Base-by-base conservation (phyloP, 2,113 vertebrate species). In the Phaethon lepturus region DNA sequence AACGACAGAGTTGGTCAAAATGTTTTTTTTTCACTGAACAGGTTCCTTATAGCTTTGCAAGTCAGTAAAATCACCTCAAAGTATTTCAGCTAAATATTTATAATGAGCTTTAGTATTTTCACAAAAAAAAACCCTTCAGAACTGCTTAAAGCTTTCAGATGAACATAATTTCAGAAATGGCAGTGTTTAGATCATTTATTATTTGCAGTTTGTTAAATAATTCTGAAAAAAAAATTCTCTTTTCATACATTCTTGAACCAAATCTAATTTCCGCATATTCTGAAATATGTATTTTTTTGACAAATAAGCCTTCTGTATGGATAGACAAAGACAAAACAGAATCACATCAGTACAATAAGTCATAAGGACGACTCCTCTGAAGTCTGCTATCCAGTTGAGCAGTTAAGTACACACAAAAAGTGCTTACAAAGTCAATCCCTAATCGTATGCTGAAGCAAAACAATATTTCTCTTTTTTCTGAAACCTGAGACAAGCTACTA, bases 401-500 rank as follows among this genome's bases (percentile, higher is more conserved):
- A 93, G 72, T 80, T 94, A 92, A 67, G 40, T 84, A 80, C 47
- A 93, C 50, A 66, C 10, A 62, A 83, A 83, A 93, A 95, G 13
- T 94, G 83, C 73, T 92, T 94, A 56, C 79, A 81, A 76, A 90
- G 76, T 81, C 63, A 88, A 59, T 67, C 44, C 60, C 81, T 93
- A 88, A 88, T 90, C 10, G 3, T 84, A 96, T 92, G 76, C 86
- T 88, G 73, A 93, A 93, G 67, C 26, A 92, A 97, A 95, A 81
- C 56, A 87, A 42, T 91, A 91, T 87, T 96, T 97, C 42, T 74
- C 42, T 91, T 56, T 81, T 92, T 94, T 94, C 83, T 91, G 76
- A 97, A 95, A 93, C 35, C 79, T 91, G 52, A 74, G 64, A 90
- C 68, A 90, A 93, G 49, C 44, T 94, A 42, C 52, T 68, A 81